Evolutionary conservation across 2,888 invertebrate genomes (phyloP).

Genomic region (Cacoxenus indagator): DNA sequence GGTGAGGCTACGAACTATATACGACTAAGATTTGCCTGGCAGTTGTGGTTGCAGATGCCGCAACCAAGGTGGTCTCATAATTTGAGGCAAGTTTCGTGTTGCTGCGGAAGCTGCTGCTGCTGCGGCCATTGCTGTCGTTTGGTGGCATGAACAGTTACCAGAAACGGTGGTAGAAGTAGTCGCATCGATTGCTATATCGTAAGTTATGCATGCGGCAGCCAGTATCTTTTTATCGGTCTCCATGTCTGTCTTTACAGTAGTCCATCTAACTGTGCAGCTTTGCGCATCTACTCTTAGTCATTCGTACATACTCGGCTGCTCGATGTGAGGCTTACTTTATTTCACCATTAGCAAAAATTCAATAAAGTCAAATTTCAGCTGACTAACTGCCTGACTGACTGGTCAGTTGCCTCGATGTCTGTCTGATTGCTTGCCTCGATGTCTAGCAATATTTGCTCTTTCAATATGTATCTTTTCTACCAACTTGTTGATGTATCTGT

Average conservation of each 20-base stretch:
- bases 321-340: not conserved
- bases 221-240: not conserved
- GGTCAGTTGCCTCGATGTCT: not conserved
- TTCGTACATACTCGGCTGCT: not conserved
- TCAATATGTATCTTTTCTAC: conserved; percentile 49
- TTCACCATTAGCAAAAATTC: conserved; percentile 33
- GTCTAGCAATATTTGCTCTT: conserved; percentile 42
- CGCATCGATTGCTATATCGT: not conserved
- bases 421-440: not conserved
- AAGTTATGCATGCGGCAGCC: conserved; percentile 1
- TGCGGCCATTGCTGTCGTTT: conserved; percentile 2
- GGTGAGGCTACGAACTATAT: not conserved
- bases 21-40: conserved; percentile 12
- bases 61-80: conserved; percentile 22
- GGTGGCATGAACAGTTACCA: conserved; percentile 10
- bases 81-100: conserved; percentile 13
- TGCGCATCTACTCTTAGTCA: not conserved
- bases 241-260: not conserved
- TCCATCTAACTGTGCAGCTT: conserved; percentile 12
- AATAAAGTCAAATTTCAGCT: conserved; percentile 33
- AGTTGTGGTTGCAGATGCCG: not conserved
- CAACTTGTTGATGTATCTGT: conserved; percentile 46
- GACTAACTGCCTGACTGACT: conserved; percentile 9
- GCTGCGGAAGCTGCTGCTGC: too few species aligned
- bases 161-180: not conserved